Conservation (phyloP, 2,113 vertebrate genomes). For the Pachyramphus minor region DNA sequence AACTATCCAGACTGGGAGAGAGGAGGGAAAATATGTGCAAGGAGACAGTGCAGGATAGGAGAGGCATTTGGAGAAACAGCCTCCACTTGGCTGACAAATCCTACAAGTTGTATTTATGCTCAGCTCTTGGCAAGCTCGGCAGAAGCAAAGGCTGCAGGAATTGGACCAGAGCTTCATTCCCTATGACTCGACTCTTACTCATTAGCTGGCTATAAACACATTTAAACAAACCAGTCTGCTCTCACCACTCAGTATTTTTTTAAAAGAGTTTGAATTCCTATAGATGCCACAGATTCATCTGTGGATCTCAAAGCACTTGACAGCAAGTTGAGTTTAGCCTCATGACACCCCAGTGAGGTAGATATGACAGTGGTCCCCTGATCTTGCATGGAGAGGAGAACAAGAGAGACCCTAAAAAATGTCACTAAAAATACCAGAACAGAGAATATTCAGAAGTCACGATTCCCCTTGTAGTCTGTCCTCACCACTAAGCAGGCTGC, state of each 20-base stretch:
- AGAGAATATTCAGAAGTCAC: background rate
- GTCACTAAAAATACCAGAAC: background rate
- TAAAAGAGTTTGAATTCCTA: background rate
- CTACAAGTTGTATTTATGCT: background rate
- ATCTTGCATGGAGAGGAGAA: background rate
- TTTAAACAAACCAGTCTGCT: constrained; percentile 14
- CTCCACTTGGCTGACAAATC: background rate
- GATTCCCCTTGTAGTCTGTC: background rate
- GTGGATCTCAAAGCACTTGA: background rate
- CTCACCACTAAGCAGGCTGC: background rate
- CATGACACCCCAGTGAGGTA: constrained; percentile 6
- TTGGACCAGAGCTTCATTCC: background rate
- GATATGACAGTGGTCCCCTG: background rate
- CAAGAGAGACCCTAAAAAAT: background rate
- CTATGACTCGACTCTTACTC: constrained; percentile 42
- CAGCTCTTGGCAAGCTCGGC: constrained; percentile 18
- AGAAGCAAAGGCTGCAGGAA: constrained; percentile 8
- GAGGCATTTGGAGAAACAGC: background rate
- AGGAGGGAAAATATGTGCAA: background rate
- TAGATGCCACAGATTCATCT: background rate
- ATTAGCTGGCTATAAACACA: constrained; percentile 36
- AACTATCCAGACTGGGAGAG: background rate
- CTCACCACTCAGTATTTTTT: background rate
- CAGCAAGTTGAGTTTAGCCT: background rate
- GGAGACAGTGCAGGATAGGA: background rate